Conservation (phyloP, 1,140 invertebrate genomes). For the Zelostemma sp. region DNA sequence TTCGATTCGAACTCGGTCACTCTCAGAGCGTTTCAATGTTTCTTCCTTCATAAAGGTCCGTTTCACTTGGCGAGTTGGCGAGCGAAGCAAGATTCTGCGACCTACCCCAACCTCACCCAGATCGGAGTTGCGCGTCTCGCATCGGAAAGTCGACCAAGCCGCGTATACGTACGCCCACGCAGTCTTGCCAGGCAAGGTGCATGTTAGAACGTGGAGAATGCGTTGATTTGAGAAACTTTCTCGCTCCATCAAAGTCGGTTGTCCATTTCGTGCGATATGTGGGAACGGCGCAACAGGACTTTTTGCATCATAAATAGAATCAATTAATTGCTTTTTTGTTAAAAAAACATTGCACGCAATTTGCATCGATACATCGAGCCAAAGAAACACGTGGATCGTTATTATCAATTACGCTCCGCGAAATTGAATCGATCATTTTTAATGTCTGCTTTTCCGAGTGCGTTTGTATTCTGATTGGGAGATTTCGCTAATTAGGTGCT, state of each 20-base stretch:
- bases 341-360: too few species aligned
- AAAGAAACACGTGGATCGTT: too few species aligned
- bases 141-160: constrained; percentile 18
- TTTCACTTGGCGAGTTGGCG: constrained; percentile 7
- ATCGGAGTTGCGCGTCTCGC: constrained; percentile 18
- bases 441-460: too few species aligned
- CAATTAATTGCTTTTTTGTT: not conserved
- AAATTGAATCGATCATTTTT: too few species aligned
- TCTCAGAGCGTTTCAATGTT: not conserved
- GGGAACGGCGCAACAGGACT: constrained; percentile 21
- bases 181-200: constrained; percentile 36
- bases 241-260: constrained; percentile 23
- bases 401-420: too few species aligned
- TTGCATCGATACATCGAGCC: too few species aligned
- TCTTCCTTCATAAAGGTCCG: constrained; percentile 9
- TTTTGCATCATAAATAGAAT: constrained; percentile 12
- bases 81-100: constrained; percentile 28
- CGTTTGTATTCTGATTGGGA: constrained; percentile 23
- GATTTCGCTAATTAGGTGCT: constrained; percentile 30
- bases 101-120: constrained; percentile 49
- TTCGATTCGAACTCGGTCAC: constrained; percentile 12
- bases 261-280: constrained; percentile 23
- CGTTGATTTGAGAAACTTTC: constrained; percentile 47
- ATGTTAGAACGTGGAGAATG: constrained; percentile 39
- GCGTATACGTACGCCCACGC: constrained; percentile 44